Base-by-base conservation (phyloP, 1,140 invertebrate genomes). In the Lamellibrachia luymesi region DNA sequence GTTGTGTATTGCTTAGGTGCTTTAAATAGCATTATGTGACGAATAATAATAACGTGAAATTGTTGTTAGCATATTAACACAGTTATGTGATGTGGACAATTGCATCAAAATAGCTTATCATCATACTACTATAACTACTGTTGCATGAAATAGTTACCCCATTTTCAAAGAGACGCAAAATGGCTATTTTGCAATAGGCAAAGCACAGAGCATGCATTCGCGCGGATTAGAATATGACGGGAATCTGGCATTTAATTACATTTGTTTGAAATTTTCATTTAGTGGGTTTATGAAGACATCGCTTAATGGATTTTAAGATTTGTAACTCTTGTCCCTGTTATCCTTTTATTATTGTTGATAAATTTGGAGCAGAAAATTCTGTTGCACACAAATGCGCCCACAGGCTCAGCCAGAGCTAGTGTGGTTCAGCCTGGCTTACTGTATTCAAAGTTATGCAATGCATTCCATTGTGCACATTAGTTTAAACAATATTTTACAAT, bases 91-190 rank as follows among this genome's bases (percentile, higher is more conserved):
- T 80, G 17, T 80, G 17, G 13, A 80, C 64, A 80, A 80, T 80
- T 80, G 25, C 17, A 80, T 10, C 64, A 80, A 80, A 80, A 80
- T 22, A 80, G 13, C 64, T 80, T 80, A 80, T 80, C 25, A 80
- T 80, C 64, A 22, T 80, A 2, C 64, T 2, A 22, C 64, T 6
- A 22, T 17, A 80, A 80, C 64, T 80, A 80, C 64, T 80, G 64
- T 80, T 80, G 64, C 64, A 80, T 80, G 64, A 80, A 80, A 80
- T 80, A 80, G 64, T 80, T 80, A 80, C 64, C 64, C 64, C 64
- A 10, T 80, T 80, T 80, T 17, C 13, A 80, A 80, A 2, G 64
- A 22, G 25, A 80, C 1, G 64, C 64, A 80, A 80, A 80, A 22
- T 80, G 64, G 2, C 64, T 80, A 80, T 4, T 10, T 22, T 17